phyloP scores from a whole-genome alignment of 2,113 vertebrate genomes.

The Phalacrocorax pelagicus region DNA sequence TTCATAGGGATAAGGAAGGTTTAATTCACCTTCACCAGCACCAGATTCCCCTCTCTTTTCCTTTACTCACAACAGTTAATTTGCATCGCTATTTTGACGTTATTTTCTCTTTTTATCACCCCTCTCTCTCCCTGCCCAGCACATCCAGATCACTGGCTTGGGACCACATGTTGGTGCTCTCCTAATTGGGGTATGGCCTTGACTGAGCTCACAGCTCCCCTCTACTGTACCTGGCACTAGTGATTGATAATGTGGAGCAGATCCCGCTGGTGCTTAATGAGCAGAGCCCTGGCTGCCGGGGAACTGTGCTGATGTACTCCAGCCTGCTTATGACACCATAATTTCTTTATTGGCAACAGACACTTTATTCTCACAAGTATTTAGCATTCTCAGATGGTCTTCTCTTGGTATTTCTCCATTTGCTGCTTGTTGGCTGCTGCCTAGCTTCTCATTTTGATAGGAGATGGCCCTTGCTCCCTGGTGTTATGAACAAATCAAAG shows the following conservation, averaged over 20 bases:
- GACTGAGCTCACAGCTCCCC: not conserved
- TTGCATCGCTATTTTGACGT: not conserved
- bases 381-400: not conserved
- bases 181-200: not conserved
- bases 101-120: not conserved
- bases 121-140: not conserved
- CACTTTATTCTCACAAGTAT: not conserved
- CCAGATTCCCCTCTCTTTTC: not conserved
- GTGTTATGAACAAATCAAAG: not conserved
- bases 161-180: not conserved
- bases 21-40: not conserved
- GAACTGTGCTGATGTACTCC: not conserved
- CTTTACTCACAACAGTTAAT: not conserved
- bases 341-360: not conserved
- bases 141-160: not conserved
- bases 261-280: not conserved
- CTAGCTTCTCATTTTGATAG: not conserved
- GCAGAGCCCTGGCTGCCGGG: not conserved
- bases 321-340: not conserved
- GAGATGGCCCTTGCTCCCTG: not conserved
- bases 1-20: not conserved
- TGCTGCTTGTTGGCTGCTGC: not conserved
- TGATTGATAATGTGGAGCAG: not conserved
- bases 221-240: not conserved
- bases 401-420: not conserved